Evolutionary conservation across 2,797 vertebrate genomes (phyloP), one percentile per base, ranked within the genome.

Genomic region (Macrochelys suwanniensis): DNA sequence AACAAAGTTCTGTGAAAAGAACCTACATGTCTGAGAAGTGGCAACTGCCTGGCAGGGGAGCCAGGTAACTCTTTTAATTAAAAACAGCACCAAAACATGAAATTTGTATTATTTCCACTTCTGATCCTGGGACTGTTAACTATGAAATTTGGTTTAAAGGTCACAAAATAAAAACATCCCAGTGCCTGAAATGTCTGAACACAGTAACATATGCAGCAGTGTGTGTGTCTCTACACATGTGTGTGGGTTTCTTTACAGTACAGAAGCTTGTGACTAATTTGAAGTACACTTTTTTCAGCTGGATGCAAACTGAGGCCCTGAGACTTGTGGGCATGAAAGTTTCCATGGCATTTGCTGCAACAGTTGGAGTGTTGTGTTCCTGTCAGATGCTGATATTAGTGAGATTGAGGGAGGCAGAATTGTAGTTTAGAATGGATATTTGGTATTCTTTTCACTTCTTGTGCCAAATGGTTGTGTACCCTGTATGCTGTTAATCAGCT

Each of bases 81-180:
- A 33, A 37, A 90, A 19, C 47, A 4, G 12, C 33, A 50, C 0
- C 0, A 57, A 59, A 50, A 12, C 16, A 47, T 1, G 11, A 11
- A 47, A 10, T 37, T 3, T 8, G 47, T 31, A 71, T 84, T 49
- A 12, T 37, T 31, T 11, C 77, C 49, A 28, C 74, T 33, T 33
- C 49, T 51, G 47, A 31, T 33, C 77, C 77, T 11, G 31, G 33
- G 77, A 31, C 49, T n/a, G 11, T 17, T 50, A 33, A 79, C 5
- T 19, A 51, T 19, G 31, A 17, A 33, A 21, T 21, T 51, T 42
- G 57, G 17, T 61, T 45, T 53, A 11, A 49, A 17, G 23, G 37
- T 80, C 47, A 61, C 31, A 61, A 31, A 57, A 11, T 78, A 9
- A 61, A 80, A 47, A 9, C 49, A 33, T 31, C 47, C 3, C 26